phyloP scores from a whole-genome alignment of 2,797 vertebrate genomes.

The Myripristis jacobus region DNA sequence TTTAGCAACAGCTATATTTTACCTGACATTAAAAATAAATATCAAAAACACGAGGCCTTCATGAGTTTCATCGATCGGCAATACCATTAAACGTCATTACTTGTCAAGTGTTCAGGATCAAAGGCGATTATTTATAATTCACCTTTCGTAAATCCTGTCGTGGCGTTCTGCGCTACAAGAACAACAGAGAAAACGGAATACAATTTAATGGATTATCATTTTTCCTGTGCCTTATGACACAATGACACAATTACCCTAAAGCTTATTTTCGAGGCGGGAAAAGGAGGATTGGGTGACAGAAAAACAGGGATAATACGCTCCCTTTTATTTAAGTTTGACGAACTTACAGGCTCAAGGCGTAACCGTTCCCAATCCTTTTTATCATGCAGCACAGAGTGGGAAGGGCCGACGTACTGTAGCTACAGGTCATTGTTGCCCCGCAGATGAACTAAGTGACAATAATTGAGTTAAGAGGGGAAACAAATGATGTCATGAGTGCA shows the following conservation, averaged over 20 bases:
- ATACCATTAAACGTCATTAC: conserved; percentile 71
- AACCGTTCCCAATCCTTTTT: conserved; percentile 47
- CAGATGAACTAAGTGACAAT: conserved; percentile 85
- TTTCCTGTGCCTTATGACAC: conserved; percentile 66
- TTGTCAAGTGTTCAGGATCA: conserved; percentile 66
- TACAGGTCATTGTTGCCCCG: conserved; percentile 77
- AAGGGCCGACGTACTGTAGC: conserved; percentile 54
- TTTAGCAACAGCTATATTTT: neutral
- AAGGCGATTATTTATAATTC: conserved; percentile 78
- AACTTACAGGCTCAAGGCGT: conserved; percentile 67
- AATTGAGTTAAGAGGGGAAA: conserved; percentile 84
- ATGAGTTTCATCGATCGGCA: conserved; percentile 65
- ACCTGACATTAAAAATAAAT: conserved; percentile 24
- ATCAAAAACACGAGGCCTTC: neutral
- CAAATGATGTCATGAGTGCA: conserved; percentile 81
- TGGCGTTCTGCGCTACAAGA: conserved; percentile 64
- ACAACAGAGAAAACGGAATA: conserved; percentile 66
- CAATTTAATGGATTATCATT: conserved; percentile 78
- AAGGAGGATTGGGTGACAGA: conserved; percentile 67
- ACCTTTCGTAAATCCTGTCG: conserved; percentile 66
- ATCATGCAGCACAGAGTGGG: conserved; percentile 46
- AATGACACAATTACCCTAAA: conserved; percentile 80
- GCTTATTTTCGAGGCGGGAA: conserved; percentile 71
- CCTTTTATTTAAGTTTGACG: conserved; percentile 74
- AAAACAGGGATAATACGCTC: conserved; percentile 68